A percentile compares a stretch with the other conserved stretches of the same genome.
These are phyloP conservation scores for Apodemus agrarius DNA, from an alignment of 2,797 vertebrate genomes.

Conservation along the genomic window DNA sequence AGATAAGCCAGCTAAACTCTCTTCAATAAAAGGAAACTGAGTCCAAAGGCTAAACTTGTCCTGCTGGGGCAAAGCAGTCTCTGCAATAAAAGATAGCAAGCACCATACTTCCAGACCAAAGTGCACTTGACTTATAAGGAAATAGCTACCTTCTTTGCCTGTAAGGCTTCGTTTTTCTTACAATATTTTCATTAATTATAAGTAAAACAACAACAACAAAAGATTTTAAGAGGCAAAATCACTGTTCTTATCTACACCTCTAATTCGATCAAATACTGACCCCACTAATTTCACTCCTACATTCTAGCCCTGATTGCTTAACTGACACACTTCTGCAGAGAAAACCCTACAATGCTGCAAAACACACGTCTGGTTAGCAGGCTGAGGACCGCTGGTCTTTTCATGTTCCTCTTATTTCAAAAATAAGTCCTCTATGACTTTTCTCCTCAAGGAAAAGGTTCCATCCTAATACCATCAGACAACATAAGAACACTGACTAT, in stretches of 20 bases:
- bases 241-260: background rate
- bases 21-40: background rate
- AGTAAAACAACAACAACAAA: conserved; percentile 23
- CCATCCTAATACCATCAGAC: background rate
- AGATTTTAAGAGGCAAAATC: background rate
- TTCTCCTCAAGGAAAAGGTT: conserved; percentile 5
- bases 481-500: background rate
- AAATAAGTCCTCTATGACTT: conserved; percentile 38
- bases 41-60: background rate
- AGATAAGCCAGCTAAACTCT: background rate
- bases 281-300: background rate
- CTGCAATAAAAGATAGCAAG: conserved; percentile 26
- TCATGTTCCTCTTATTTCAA: conserved; percentile 21
- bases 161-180: background rate
- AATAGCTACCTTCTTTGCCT: background rate
- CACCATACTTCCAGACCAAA: conserved; percentile 31
- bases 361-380: background rate
- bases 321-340: background rate
- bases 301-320: background rate
- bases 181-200: background rate
- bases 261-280: background rate
- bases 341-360: background rate
- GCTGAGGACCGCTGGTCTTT: background rate
- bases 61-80: background rate
- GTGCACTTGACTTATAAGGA: conserved; percentile 49